Conservation (phyloP, 2,113 vertebrate genomes). For the Mesitornis unicolor region DNA sequence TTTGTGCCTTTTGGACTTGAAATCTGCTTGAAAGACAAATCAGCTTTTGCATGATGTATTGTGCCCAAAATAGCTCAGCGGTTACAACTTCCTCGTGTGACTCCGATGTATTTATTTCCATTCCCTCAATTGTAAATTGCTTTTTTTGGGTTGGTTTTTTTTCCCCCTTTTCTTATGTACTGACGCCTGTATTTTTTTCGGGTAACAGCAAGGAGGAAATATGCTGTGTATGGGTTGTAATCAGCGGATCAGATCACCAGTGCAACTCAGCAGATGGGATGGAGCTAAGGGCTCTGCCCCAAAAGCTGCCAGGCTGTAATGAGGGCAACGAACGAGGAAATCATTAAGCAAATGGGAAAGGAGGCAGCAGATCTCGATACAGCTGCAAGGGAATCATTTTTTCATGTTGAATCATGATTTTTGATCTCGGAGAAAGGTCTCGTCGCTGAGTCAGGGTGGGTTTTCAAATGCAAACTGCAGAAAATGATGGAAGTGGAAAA, state of each 20-base stretch:
- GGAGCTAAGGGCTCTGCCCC: neutral
- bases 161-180: neutral
- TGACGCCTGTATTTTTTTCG: neutral
- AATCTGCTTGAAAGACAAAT: slow-evolving; percentile 3
- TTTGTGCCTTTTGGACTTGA: slow-evolving; percentile 35
- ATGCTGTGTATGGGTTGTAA: neutral
- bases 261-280: neutral
- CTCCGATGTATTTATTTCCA: neutral
- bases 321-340: neutral
- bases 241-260: neutral
- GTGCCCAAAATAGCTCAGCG: slow-evolving; percentile 14
- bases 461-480: neutral
- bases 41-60: neutral
- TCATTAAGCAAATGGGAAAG: neutral
- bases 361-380: neutral
- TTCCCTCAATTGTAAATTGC: neutral
- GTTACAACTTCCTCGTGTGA: slow-evolving; percentile 36
- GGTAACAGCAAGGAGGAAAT: slow-evolving; percentile 9
- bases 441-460: neutral
- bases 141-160: neutral
- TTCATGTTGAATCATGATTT: neutral
- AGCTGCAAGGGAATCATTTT: neutral
- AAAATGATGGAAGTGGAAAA: slow-evolving; percentile 20
- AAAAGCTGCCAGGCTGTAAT: neutral
- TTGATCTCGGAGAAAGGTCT: neutral